Conservation (phyloP, 2,113 vertebrate species). For the Reinhardtius hippoglossoides region DNA sequence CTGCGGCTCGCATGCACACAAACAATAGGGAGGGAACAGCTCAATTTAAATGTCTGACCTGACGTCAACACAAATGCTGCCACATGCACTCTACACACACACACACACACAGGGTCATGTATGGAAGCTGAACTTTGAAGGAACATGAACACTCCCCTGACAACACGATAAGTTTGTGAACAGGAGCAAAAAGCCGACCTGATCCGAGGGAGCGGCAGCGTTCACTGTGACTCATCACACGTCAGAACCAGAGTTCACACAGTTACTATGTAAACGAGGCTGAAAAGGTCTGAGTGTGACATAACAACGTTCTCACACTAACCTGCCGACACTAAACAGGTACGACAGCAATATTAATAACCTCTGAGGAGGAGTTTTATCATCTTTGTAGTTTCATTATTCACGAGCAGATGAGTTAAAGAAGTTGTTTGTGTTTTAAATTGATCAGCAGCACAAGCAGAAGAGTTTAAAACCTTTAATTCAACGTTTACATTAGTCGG, state of each 20-base stretch:
- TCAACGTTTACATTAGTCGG: too few species aligned
- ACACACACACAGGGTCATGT: neutral
- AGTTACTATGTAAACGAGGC: conserved; percentile 1
- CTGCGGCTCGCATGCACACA: neutral
- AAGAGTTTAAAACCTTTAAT: too few species aligned
- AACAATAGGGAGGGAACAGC: conserved; percentile 12
- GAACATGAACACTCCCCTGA: conserved; percentile 23
- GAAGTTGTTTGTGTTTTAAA: too few species aligned
- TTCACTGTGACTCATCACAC: conserved; percentile 55
- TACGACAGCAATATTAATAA: neutral
- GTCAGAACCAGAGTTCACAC: neutral
- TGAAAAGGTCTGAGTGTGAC: neutral
- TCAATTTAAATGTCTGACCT: neutral
- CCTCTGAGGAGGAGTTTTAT: neutral
- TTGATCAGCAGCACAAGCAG: too few species aligned
- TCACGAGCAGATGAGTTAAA: too few species aligned
- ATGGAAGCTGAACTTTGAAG: neutral
- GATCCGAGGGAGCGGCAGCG: conserved; percentile 56
- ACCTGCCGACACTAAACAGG: conserved; percentile 3
- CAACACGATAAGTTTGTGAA: conserved; percentile 1
- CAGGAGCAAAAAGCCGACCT: conserved; percentile 12
- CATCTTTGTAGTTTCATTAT: neutral
- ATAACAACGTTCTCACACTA: neutral
- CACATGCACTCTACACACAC: neutral
- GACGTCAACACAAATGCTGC: neutral